Conservation (phyloP, 1,140 invertebrate species). For the Cardiocondyla obscurior region DNA sequence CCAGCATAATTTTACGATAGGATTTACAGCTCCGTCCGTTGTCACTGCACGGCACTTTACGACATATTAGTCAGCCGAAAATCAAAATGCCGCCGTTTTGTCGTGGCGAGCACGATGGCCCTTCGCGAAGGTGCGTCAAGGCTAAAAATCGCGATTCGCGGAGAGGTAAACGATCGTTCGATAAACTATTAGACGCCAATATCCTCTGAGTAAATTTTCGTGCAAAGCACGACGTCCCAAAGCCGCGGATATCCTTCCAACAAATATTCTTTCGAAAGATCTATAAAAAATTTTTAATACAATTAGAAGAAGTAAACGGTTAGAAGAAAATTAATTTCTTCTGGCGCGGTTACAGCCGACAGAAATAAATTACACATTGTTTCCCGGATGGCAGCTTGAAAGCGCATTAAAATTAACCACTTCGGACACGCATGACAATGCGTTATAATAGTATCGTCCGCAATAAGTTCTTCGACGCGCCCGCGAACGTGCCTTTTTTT, state of each 20-base stretch:
- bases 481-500: slow-evolving; percentile 32
- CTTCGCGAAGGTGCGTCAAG: not conserved
- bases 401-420: not conserved
- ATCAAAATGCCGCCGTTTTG: slow-evolving; percentile 46
- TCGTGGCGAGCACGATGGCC: not conserved
- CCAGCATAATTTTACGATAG: slow-evolving; percentile 70
- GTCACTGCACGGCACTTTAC: slow-evolving; percentile 63
- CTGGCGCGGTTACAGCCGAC: not conserved
- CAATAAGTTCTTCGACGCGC: slow-evolving; percentile 28
- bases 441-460: not conserved
- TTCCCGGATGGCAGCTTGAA: not conserved
- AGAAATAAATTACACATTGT: slow-evolving; percentile 35
- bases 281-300: not conserved
- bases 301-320: too few species aligned
- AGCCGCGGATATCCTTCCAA: not conserved
- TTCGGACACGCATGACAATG: slow-evolving; percentile 1
- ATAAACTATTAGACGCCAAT: not conserved
- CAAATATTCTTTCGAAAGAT: not conserved
- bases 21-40: slow-evolving; percentile 69
- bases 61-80: slow-evolving; percentile 55
- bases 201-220: not conserved
- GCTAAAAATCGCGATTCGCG: slow-evolving; percentile 3
- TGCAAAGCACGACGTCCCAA: not conserved
- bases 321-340: not conserved
- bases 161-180: not conserved